phyloP scores from a whole-genome alignment of 2,797 vertebrate species.

The Cuniculus paca region DNA sequence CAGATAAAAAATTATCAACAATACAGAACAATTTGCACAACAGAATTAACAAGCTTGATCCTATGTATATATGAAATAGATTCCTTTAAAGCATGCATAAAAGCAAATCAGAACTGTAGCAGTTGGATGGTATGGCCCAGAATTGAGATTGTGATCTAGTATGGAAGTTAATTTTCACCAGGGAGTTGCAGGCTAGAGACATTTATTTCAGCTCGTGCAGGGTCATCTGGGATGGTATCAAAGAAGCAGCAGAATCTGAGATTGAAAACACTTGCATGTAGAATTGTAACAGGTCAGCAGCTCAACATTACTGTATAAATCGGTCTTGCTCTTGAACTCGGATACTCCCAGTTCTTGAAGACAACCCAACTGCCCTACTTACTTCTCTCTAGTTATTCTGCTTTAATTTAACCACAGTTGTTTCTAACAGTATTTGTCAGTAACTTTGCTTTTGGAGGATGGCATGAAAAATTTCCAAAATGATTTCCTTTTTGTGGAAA shows the following conservation, averaged over 20 bases:
- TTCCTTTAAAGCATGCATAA: neutral
- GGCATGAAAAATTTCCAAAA: neutral
- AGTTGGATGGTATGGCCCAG: neutral
- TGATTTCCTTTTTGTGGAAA: neutral
- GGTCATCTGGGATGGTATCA: neutral
- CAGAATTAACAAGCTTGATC: neutral
- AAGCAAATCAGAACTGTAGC: neutral
- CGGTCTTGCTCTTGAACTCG: neutral
- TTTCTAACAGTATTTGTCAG: neutral
- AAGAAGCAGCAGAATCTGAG: neutral
- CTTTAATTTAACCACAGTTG: neutral
- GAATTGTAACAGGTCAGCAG: neutral
- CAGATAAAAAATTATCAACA: neutral
- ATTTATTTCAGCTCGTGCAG: neutral
- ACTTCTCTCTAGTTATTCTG: neutral
- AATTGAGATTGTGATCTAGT: neutral
- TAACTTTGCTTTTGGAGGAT: neutral
- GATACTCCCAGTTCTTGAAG: neutral
- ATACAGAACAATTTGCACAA: neutral
- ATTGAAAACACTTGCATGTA: neutral
- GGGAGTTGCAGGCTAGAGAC: neutral
- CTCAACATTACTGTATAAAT: neutral
- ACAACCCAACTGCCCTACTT: neutral
- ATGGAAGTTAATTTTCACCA: neutral
- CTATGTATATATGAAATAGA: neutral